These are phyloP conservation scores for Hermaeophaga mercurialis DNA, from an alignment of 2,888 invertebrate species.

Conservation along the genomic window DNA sequence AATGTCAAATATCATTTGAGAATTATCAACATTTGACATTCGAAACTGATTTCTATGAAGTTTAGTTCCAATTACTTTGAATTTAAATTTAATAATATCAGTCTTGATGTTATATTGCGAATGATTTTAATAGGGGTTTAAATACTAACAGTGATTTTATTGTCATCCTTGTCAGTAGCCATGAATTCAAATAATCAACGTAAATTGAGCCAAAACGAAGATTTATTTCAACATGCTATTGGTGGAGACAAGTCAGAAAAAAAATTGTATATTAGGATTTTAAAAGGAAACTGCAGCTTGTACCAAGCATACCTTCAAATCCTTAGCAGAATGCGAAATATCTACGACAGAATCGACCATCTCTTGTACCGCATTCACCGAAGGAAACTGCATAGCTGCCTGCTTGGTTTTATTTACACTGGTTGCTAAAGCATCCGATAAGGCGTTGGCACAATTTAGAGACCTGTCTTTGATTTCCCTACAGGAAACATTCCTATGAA, in stretches of 20 bases:
- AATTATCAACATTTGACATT: too few species aligned
- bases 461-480: constrained; percentile 75
- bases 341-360: constrained; percentile 92
- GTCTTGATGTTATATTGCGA: too few species aligned
- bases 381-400: constrained; percentile 90
- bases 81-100: too few species aligned
- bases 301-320: constrained; percentile 75
- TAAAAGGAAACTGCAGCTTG: constrained; percentile 67
- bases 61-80: too few species aligned
- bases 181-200: too few species aligned
- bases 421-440: constrained; percentile 80
- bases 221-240: constrained; percentile 7
- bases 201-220: background rate
- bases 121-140: too few species aligned
- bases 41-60: too few species aligned
- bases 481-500: constrained; percentile 82
- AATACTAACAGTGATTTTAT: too few species aligned
- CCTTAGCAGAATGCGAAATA: constrained; percentile 82
- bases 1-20: too few species aligned
- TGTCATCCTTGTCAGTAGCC: too few species aligned
- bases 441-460: constrained; percentile 75
- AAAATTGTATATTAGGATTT: constrained; percentile 25
- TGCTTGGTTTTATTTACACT: constrained; percentile 88
- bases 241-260: background rate
- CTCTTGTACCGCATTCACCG: constrained; percentile 86